Evolutionary conservation across 2,797 vertebrate species (phyloP).

Genomic region (Chiropotes sagulatus): DNA sequence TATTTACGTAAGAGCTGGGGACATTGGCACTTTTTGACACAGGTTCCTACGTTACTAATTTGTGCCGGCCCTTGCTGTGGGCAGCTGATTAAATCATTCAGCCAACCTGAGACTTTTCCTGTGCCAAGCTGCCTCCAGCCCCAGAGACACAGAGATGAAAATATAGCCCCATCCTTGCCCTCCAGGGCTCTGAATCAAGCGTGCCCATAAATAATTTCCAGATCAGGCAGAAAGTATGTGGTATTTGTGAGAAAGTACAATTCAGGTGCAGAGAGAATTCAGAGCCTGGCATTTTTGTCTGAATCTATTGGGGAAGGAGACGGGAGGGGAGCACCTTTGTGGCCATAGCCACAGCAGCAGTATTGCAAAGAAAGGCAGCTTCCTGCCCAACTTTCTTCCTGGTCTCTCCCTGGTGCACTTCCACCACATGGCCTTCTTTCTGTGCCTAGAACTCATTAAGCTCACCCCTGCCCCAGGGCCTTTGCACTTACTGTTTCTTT

Average conservation of each 20-base stretch:
- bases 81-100: background rate
- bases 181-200: background rate
- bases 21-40: background rate
- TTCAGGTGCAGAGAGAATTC: background rate
- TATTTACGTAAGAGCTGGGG: background rate
- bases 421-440: background rate
- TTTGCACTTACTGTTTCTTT: background rate
- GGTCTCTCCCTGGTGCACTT: background rate
- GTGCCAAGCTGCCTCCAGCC: background rate
- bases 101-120: background rate
- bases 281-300: background rate
- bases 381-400: background rate
- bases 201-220: background rate
- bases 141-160: background rate
- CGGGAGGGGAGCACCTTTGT: too few species aligned
- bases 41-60: accelerated
- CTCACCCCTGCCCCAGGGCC: background rate
- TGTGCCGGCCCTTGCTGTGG: background rate
- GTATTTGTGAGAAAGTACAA: background rate
- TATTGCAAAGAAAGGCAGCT: accelerated
- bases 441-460: background rate
- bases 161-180: background rate
- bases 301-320: background rate
- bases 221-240: background rate
- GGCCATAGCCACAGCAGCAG: background rate